phyloP scores from a whole-genome alignment of 2,888 invertebrate species.

The Xanthia icteritia region DNA sequence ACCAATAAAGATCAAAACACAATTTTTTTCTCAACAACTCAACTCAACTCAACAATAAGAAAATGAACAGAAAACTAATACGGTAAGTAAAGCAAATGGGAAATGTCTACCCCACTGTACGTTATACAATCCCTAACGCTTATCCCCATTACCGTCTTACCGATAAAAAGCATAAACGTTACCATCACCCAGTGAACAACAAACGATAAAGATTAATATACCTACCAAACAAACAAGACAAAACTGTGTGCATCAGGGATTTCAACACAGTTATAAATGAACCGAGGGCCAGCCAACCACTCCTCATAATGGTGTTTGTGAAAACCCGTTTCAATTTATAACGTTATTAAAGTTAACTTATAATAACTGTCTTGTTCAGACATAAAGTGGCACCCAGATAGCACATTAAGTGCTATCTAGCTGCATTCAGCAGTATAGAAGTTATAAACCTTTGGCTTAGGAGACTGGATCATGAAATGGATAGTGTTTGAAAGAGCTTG shows the following conservation, averaged over 20 bases:
- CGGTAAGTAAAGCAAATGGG: no score
- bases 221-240: constrained; percentile 12
- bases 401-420: constrained; percentile 33
- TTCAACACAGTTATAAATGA: constrained; percentile 40
- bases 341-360: constrained; percentile 50
- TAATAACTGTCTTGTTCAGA: constrained; percentile 52
- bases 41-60: neutral
- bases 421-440: constrained; percentile 1
- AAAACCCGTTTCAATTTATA: constrained; percentile 62
- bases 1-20: no score
- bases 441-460: constrained; percentile 6
- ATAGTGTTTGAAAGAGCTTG: neutral
- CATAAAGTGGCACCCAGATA: constrained; percentile 46
- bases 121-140: neutral
- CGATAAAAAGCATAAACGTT: constrained; percentile 7
- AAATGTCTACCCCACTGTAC: neutral
- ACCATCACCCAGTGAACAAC: constrained; percentile 30
- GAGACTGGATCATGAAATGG: neutral
- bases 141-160: constrained; percentile 1
- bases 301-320: constrained; percentile 46
- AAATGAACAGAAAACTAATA: neutral
- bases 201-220: constrained; percentile 42
- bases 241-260: constrained; percentile 31
- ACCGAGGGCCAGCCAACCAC: constrained; percentile 16
- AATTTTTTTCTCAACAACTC: no score